Conservation (phyloP, 2,113 vertebrate species). For the Chiloscyllium plagiosum region DNA sequence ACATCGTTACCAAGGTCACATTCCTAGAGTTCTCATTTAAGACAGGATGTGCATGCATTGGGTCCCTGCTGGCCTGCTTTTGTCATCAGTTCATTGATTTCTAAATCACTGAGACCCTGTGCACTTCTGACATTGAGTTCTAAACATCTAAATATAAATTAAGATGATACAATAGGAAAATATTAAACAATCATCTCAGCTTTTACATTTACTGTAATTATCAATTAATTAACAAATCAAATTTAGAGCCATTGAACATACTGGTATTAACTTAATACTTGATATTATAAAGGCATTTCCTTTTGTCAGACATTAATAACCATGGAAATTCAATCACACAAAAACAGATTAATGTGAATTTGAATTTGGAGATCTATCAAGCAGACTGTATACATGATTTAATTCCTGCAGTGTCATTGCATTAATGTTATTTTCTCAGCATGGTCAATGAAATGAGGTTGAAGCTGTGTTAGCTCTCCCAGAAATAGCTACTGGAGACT, state of each 20-base stretch:
- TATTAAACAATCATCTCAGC: not conserved
- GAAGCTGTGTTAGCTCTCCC: not conserved
- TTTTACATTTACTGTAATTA: constrained; percentile 24
- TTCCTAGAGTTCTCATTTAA: not conserved
- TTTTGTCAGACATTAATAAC: not conserved
- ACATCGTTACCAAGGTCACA: not conserved
- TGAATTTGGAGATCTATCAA: not conserved
- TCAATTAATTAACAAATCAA: constrained; percentile 5
- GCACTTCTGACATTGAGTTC: not conserved
- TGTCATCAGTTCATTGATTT: not conserved
- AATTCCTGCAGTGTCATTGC: not conserved
- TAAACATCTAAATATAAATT: not conserved
- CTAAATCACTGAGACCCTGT: not conserved
- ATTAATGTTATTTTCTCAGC: not conserved
- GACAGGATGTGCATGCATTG: not conserved
- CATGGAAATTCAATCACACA: constrained; percentile 19
- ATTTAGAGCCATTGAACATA: not conserved
- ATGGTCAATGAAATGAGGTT: not conserved
- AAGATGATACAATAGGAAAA: not conserved
- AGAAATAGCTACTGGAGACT: not conserved
- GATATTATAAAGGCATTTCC: not conserved
- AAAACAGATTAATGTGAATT: constrained; percentile 22
- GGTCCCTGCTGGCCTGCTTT: not conserved
- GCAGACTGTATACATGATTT: not conserved
- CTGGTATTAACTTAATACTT: not conserved